Evolutionary conservation across 2,888 invertebrate genomes (phyloP).

Genomic region (Pedicia rivosa): DNA sequence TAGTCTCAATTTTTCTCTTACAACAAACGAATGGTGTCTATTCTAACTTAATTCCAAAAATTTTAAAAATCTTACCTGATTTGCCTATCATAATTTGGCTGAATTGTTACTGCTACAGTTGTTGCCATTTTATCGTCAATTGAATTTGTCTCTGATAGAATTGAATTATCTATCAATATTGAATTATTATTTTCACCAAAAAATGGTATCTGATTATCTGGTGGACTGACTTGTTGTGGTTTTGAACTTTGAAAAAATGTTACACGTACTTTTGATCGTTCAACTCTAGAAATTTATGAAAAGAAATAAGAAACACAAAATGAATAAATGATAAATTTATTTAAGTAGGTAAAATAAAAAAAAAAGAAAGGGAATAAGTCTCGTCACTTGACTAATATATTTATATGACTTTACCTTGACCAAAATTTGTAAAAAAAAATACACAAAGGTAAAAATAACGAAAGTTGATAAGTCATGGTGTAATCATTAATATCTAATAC

Average conservation of each 20-base stretch:
- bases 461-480: too few relatives aligned
- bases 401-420: too few relatives aligned
- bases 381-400: too few relatives aligned
- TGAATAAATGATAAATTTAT: not conserved
- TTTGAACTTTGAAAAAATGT: conserved; percentile 70
- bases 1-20: too few relatives aligned
- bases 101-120: conserved; percentile 2
- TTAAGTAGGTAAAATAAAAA: not conserved
- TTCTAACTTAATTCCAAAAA: too few relatives aligned
- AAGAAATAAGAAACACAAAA: conserved; percentile 9
- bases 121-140: conserved; percentile 7
- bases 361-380: too few relatives aligned
- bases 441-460: too few relatives aligned
- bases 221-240: conserved; percentile 50
- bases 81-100: conserved; percentile 24
- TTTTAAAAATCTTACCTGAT: conserved; percentile 21
- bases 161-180: conserved; percentile 3
- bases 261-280: conserved; percentile 65
- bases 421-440: too few relatives aligned
- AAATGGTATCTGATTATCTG: conserved; percentile 29
- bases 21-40: too few relatives aligned
- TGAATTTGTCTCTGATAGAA: conserved; percentile 5
- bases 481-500: too few relatives aligned
- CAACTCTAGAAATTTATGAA: conserved; percentile 45
- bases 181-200: conserved; percentile 7